Evolutionary conservation across 1,140 invertebrate species (phyloP).

Genomic region (Reticulitermes speratus): DNA sequence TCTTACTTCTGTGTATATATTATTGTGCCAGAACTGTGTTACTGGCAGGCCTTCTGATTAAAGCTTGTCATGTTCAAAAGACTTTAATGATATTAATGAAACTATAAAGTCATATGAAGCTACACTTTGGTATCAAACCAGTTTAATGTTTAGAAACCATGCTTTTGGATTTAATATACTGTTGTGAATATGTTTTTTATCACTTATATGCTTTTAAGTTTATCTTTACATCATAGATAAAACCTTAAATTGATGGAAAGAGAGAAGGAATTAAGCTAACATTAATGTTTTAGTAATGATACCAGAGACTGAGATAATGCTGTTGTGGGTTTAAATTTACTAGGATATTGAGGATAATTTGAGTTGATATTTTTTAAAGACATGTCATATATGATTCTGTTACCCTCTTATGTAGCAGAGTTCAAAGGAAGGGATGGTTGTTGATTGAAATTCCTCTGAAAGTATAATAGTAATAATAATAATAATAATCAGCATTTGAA

Average conservation of each 20-base stretch:
- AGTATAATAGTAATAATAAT: not conserved
- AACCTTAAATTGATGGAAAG: not conserved
- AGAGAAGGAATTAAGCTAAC: not conserved
- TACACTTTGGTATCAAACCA: not conserved
- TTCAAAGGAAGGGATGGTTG: not conserved
- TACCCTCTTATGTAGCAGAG: not conserved
- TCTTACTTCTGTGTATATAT: not conserved
- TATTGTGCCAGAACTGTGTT: not conserved
- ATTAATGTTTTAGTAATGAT: not conserved
- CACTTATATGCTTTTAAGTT: not conserved
- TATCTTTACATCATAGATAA: not conserved
- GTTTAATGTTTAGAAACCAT: not conserved
- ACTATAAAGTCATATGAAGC: not conserved
- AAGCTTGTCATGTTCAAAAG: not conserved
- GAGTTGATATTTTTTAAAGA: not conserved
- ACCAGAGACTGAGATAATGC: not conserved
- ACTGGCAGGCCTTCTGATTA: not conserved
- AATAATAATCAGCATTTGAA: not conserved
- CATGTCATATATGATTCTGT: not conserved
- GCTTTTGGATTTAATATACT: not conserved
- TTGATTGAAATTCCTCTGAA: conserved; percentile 8
- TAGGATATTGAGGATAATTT: not conserved
- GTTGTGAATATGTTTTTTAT: not conserved
- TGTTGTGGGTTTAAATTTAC: not conserved
- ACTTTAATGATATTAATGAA: not conserved